A percentile compares a stretch with the other conserved stretches of the same genome.
Evolutionary conservation across 2,797 vertebrate species (phyloP).

Genomic region (Valencia hispanica): DNA sequence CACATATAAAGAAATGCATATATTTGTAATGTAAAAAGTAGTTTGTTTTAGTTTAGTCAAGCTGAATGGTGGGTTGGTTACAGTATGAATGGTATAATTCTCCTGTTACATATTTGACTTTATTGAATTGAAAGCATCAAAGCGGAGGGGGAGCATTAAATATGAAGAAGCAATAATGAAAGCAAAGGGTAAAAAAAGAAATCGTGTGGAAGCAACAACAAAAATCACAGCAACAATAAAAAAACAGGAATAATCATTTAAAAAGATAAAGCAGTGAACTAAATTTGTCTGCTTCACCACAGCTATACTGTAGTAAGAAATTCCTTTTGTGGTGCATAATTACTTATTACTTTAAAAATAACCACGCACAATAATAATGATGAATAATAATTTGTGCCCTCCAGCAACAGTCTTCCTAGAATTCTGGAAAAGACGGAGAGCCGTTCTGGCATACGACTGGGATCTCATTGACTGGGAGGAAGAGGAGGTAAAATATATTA

Average conservation of each 20-base stretch:
- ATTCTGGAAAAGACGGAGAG: constrained; percentile 93
- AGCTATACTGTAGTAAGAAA: neutral
- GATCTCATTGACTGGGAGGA: constrained; percentile 97
- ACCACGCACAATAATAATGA: neutral
- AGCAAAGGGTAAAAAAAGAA: neutral
- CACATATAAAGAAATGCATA: neutral
- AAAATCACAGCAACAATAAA: neutral
- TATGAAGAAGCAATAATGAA: neutral
- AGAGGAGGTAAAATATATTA: constrained; percentile 85
- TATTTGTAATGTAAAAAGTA: neutral
- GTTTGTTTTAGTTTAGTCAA: neutral
- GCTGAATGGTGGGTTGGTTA: neutral
- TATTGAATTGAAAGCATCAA: neutral
- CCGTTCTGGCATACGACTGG: constrained; percentile 95
- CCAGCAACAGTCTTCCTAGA: constrained; percentile 93
- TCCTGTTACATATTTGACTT: too few relatives aligned
- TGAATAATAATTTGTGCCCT: constrained; percentile 33
- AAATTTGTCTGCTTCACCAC: neutral
- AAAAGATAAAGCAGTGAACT: neutral
- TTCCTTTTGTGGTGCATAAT: neutral
- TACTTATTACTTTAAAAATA: neutral
- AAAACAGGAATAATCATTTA: neutral
- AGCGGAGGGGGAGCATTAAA: neutral
- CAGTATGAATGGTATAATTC: too few relatives aligned
- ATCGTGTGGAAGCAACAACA: neutral